Evolutionary conservation across 1,140 invertebrate genomes (phyloP), one percentile per base, ranked within the genome.

Genomic region (Apis florea): DNA sequence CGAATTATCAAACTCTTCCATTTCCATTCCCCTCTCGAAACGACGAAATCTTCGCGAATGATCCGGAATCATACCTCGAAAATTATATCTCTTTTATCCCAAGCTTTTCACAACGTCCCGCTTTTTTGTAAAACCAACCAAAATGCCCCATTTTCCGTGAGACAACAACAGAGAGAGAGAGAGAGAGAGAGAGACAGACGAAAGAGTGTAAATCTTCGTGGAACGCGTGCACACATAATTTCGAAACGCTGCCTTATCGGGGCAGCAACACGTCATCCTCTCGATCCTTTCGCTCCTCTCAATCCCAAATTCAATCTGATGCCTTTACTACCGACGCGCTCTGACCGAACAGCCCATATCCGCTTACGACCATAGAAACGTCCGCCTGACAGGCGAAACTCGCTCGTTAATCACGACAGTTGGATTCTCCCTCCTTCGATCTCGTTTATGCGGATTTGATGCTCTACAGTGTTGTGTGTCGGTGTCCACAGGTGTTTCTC

Each of bases 281-380:
- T 77, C 76, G 61, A 86, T 73, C 75, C 82, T 80, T 83, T 75
- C 64, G 26, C 31, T 10, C 19, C 12, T 26, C 61, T 63, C 70
- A 83, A 83, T 86, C 67, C 21, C 26, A 40, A 53, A 66, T 83
- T 83, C 51, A 71, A 83, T 86, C 61, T 59, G 67, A 83, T 59
- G 64, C 80, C 70, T 85, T 81, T 73, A 58, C 59, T 26, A 47
- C n/a, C 54, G 58, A 58, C n/a, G 31, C 11, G 54, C 56, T 47
- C 63, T 53, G 31, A 12, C 40, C 70, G 56, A 83, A 79, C 85
- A 70, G 54, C 71, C 64, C n/a, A 66, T 75, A 66, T 82, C 72
- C 63, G 63, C 70, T 59, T 56, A 85, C 74, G 59, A 61, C 66
- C 53, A 72, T 54, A 64, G 79, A 85, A 77, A 78, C 61, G 67